Evolutionary conservation across 2,797 vertebrate species (phyloP), one percentile per base, ranked within the genome.

Genomic region (Arctocebus calabarensis): DNA sequence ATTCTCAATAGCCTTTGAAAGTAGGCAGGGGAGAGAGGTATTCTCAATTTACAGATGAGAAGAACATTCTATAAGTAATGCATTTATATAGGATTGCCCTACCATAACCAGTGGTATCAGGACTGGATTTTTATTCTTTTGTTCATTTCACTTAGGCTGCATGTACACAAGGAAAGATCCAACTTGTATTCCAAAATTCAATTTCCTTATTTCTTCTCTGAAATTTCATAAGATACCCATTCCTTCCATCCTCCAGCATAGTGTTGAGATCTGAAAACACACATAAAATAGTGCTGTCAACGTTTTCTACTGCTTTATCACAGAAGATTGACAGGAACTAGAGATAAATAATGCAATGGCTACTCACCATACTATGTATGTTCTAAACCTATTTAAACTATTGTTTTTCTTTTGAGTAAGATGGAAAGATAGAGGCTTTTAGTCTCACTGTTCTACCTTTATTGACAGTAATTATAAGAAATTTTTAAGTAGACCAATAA

Each of bases 211-310:
- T 98, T 98, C 97, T 97, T 98, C 92, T 98, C 97, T 96, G 98
- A 91, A 88, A 96, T 93, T 98, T 99, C 99, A 92, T 98, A 98
- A 94, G 98, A 98, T 83, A 96, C 93, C 99, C 99, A 99, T 77
- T 99, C 99, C 22, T 99, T 97, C 99, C 99, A 99, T 98, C 99
- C 99, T 83, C 99, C 99, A 10, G 98, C 97, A 95, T 99, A 99
- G 90, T 99, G 98, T 94, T 98, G 99, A 97, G 97, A 99, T 90
- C 99, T 99, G 98, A 98, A 98, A 96, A 86, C 23, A 97, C 9
- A 78, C 34, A 97, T 29, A 88, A 83, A 23, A 95, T 22, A 64
- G n/a, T 20, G 13, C 71, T 89, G n/a, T 85, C 7, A 71, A 92
- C 43, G 59, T 92, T 70, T 87, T 96, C 25, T 93, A 45, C 52